Base-by-base conservation (phyloP, 2,113 vertebrate genomes). In the Pionites leucogaster region DNA sequence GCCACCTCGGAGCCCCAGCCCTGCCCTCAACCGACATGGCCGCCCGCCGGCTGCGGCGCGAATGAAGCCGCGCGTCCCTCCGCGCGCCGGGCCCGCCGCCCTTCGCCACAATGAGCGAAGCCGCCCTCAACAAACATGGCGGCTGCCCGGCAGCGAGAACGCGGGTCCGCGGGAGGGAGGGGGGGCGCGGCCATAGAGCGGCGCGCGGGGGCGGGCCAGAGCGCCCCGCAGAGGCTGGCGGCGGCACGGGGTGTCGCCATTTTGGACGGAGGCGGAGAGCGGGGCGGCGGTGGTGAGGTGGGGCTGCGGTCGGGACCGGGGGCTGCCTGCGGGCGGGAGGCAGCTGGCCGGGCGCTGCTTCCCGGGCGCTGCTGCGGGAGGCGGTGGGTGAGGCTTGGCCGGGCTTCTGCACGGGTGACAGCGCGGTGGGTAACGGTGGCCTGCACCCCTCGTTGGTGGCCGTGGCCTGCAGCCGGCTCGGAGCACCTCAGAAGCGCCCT, bases 241-340 rank as follows among this genome's bases (percentile, higher is more conserved):
- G 85, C 52, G 52, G 84, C 27, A 57, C 77, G 71, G 64, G 13
- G 71, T 84, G 72, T 76, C 90, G 90, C 90, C 90, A 88, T 92
- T 65, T 88, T 92, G 79, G 57, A 67, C 79, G 72, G 71, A 83
- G 91, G 90, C 77, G 90, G 71, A 82, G 90, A 86, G 84, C 55
- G 57, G 64, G 64, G 50, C 15, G 59, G 62, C 47, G 52, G 88
- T 39, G 69, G 82, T 9, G 55, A 91, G 89, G 89, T 91, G 67
- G 50, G 83, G 55, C 77, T 10, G 83, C 25, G 82, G n/a, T 20
- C 35, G 29, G 31, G 84, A 23, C 9, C 11, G 13, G 31, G n/a
- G 33, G 44, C 27, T 53, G 24, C 3, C 62, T 4, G 49, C n/a
- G 39, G 65, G 39, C 4, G 57, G 49, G 47, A 46, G 88, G 46